These are phyloP conservation scores for Scartelaos histophorus DNA, from an alignment of 2,113 vertebrate species.

Conservation along the genomic window DNA sequence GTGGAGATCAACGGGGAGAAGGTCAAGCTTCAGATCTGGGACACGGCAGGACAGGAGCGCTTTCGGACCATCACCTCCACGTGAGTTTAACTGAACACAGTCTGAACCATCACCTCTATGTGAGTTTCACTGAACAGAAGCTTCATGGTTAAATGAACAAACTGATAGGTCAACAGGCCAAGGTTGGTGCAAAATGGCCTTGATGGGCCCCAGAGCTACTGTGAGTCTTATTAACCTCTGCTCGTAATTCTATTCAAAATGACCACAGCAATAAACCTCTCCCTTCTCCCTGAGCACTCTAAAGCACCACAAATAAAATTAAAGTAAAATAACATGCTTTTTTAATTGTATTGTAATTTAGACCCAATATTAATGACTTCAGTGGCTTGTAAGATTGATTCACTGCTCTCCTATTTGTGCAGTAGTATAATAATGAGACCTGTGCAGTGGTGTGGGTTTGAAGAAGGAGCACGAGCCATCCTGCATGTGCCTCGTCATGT, in stretches of 20 bases:
- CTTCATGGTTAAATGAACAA: not conserved
- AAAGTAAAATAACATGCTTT: too few species aligned
- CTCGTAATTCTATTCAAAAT: not conserved
- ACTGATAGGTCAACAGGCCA: not conserved
- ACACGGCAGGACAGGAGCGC: constrained; percentile 95
- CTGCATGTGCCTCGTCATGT: too few species aligned
- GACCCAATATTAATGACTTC: too few species aligned
- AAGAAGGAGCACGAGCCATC: constrained; percentile 18
- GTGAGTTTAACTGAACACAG: constrained; percentile 76
- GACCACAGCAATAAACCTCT: not conserved
- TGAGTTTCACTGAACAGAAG: constrained; percentile 71
- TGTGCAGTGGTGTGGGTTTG: not conserved
- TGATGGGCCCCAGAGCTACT: not conserved
- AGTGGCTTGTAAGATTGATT: too few species aligned
- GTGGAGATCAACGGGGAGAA: constrained; percentile 99
- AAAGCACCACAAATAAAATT: too few species aligned
- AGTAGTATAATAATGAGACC: too few species aligned
- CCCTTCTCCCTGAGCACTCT: too few species aligned
- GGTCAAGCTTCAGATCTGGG: constrained; percentile 99
- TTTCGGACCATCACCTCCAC: constrained; percentile 99
- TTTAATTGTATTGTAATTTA: too few species aligned
- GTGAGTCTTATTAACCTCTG: not conserved
- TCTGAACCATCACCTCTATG: constrained; percentile 98
- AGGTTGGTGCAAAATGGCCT: constrained; percentile 4
- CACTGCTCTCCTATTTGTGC: too few species aligned